Percentiles rank a stretch among this genome's conserved stretches.
Evolutionary conservation across 2,797 vertebrate species (phyloP).

Genomic region (Halcyon leucocephala): DNA sequence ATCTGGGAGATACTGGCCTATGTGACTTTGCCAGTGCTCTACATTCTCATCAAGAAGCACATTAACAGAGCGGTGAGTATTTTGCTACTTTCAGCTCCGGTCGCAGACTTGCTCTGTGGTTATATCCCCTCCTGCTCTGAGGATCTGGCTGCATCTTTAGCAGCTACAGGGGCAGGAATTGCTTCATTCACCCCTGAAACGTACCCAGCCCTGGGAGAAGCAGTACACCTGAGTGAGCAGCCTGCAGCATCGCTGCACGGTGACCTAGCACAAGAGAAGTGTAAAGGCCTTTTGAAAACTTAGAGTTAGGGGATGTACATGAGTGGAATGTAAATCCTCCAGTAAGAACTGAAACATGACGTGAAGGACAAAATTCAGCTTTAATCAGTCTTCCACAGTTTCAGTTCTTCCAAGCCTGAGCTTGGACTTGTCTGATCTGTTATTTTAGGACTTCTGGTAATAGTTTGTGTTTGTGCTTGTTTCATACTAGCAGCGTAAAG

Average conservation of each 20-base stretch:
- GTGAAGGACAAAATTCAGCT: background rate
- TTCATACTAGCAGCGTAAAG: background rate
- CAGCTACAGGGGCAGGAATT: background rate
- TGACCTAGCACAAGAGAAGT: background rate
- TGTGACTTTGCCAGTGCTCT: conserved; percentile 88
- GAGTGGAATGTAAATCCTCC: background rate
- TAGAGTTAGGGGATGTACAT: rapidly evolving
- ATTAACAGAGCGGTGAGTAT: conserved; percentile 89
- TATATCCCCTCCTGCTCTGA: rapidly evolving
- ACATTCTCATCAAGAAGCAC: conserved; percentile 93
- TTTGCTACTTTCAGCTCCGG: background rate
- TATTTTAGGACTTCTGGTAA: background rate
- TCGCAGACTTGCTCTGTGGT: rapidly evolving
- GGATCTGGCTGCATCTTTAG: background rate
- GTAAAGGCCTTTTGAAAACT: background rate
- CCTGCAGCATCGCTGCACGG: background rate
- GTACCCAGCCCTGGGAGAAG: background rate
- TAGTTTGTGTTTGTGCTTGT: background rate
- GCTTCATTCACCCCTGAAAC: rapidly evolving
- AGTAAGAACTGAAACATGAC: background rate
- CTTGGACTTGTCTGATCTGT: background rate
- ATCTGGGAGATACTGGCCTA: conserved; percentile 96
- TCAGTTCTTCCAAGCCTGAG: background rate
- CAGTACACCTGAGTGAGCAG: background rate
- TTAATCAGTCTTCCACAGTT: background rate